Base-by-base conservation (phyloP, 1,140 invertebrate species). In the Drosophila oshimai region DNA sequence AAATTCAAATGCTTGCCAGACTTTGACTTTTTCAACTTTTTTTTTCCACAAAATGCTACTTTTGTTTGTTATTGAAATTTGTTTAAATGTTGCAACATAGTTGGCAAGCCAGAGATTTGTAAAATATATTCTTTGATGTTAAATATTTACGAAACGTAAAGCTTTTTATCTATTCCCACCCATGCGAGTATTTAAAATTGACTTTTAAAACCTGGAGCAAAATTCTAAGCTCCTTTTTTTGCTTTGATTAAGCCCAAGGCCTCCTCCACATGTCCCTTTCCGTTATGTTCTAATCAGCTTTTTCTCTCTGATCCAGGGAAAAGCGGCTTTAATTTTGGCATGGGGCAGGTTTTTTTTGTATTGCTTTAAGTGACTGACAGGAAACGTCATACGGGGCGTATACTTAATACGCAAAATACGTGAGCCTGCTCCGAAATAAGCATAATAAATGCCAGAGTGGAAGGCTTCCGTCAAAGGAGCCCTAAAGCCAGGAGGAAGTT, bases 321-420 rank as follows among this genome's bases (percentile, higher is more conserved):
- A 55, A 60, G 54, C 20, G 18, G 42, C 65, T 70, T 71, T 70
- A 36, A 29, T 44, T 22, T 31, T 0, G 3, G 33, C 10, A 37
- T 24, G 41, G 20, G 12, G 10, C n/a, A n/a, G n/a, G n/a, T n/a
- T 10, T 28, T 31, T 24, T 33, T 12, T 34, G 53, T 39, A 61
- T 60, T 37, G 39, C 49, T 64, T 73, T 49, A 83, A 77, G 51
- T 75, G 44, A 86, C 55, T 71, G 65, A 41, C 72, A 75, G 60
- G 22, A 64, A 24, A 75, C 51, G 80, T 84, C 75, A 80, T 47
- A 75, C 58, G 28, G 46, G 24, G 61, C 79, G 57, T 64, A 67
- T 84, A 57, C 71, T 84, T 75, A 84, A 84, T 79, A 72, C 74
- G 74, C 51, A 79, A 72, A 69, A 31, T 70, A 79, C 81, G 81